Conservation (phyloP, 1,140 invertebrate species). For the Trichogramma pretiosum region DNA sequence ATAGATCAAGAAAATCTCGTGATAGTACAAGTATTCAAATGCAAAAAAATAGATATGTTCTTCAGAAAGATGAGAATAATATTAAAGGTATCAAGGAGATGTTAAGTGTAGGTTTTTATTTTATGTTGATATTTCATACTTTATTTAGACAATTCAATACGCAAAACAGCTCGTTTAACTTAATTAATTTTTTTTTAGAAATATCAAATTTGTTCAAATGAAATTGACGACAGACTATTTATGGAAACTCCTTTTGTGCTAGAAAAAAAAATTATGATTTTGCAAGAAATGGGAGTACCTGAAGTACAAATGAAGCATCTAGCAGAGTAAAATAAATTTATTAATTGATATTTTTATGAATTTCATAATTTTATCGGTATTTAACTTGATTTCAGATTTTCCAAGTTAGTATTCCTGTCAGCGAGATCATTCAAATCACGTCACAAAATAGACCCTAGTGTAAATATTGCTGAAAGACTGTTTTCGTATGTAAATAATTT, state of each 20-base stretch:
- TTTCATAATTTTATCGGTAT: too few relatives aligned
- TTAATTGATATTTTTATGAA: neutral
- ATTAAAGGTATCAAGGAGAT: too few relatives aligned
- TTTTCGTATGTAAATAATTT: slow-evolving; percentile 30
- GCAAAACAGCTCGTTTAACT: too few relatives aligned
- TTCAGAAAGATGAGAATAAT: too few relatives aligned
- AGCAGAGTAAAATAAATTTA: neutral
- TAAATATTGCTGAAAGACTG: slow-evolving; percentile 40
- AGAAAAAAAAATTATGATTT: slow-evolving; percentile 13
- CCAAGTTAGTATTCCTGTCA: slow-evolving; percentile 5
- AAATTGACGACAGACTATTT: neutral
- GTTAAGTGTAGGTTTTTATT: too few relatives aligned
- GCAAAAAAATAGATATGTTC: too few relatives aligned
- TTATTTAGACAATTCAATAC: too few relatives aligned
- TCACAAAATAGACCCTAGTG: slow-evolving; percentile 24
- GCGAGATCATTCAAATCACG: slow-evolving; percentile 28
- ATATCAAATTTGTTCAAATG: slow-evolving; percentile 1
- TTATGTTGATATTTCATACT: too few relatives aligned
- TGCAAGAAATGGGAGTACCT: slow-evolving; percentile 11
- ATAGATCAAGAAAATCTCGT: too few relatives aligned
- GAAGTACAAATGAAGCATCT: neutral
- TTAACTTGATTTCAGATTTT: slow-evolving; percentile 18
- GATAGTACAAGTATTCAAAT: too few relatives aligned
- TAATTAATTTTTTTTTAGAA: slow-evolving; percentile 11
- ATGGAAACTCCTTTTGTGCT: neutral